Evolutionary conservation across 2,888 invertebrate species (phyloP).

Genomic region (Drosophila cognata): DNA sequence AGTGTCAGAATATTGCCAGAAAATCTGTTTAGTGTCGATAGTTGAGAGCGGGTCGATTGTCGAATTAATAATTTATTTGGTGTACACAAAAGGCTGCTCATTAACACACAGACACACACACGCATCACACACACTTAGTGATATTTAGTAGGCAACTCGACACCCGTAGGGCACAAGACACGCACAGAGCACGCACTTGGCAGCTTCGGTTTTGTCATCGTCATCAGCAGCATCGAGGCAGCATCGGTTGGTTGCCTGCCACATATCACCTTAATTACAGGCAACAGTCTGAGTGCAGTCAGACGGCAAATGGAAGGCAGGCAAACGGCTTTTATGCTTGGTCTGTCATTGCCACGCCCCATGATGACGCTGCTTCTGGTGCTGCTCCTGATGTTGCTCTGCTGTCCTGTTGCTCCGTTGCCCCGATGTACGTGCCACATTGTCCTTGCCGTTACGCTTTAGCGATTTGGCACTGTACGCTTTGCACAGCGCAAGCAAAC

Average conservation of each 20-base stretch:
- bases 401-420: constrained; percentile 12
- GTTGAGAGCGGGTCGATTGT: constrained; percentile 53
- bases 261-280: constrained; percentile 82
- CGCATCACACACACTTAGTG: constrained; percentile 19
- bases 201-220: constrained; percentile 25
- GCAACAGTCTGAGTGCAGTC: constrained; percentile 79
- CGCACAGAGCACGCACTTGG: constrained; percentile 68
- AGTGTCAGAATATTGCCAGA: constrained; percentile 18
- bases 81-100: constrained; percentile 73
- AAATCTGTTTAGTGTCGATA: constrained; percentile 51
- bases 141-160: constrained; percentile 40
- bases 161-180: constrained; percentile 24
- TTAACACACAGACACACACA: constrained; percentile 60
- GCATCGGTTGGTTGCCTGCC: constrained; percentile 66
- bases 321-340: constrained; percentile 77
- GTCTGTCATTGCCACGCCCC: constrained; percentile 58
- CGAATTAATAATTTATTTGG: constrained; percentile 78
- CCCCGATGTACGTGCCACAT: constrained; percentile 54
- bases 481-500: constrained; percentile 52
- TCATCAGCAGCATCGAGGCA: constrained; percentile 38
- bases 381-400: neutral
- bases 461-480: constrained; percentile 75
- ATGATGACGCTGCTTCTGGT: constrained; percentile 5
- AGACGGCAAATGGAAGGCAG: constrained; percentile 76
- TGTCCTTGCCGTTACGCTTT: constrained; percentile 78